These are phyloP conservation scores for Sinohyriopsis cumingii DNA, from an alignment of 2,888 invertebrate genomes.

Conservation along the genomic window DNA sequence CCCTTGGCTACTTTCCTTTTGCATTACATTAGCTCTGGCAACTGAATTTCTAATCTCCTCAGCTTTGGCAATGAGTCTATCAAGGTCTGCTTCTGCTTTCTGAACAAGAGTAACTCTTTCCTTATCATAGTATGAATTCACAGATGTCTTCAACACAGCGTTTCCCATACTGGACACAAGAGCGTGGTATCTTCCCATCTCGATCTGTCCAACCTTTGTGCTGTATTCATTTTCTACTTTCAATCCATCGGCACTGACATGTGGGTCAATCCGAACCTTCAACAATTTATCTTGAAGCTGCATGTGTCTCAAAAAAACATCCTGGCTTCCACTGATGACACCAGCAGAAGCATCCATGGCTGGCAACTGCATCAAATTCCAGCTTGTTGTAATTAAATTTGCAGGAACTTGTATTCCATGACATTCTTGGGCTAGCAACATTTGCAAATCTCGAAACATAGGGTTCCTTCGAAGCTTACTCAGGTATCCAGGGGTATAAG, in stretches of 20 bases:
- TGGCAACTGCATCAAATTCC: constrained; percentile 30
- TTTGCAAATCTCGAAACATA: constrained; percentile 55
- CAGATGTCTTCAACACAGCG: constrained; percentile 29
- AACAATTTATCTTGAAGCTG: constrained; percentile 44
- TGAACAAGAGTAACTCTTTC: constrained; percentile 35
- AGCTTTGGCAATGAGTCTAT: constrained; percentile 32
- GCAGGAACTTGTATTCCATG: constrained; percentile 52
- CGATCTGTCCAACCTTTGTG: too few relatives aligned
- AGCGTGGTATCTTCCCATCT: constrained; percentile 50
- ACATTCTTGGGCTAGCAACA: constrained; percentile 49
- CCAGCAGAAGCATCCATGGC: constrained; percentile 15
- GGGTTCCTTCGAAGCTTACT: constrained; percentile 50
- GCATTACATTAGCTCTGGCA: constrained; percentile 11
- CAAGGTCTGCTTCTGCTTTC: constrained; percentile 29
- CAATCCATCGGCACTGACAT: too few relatives aligned
- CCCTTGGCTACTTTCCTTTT: too few relatives aligned
- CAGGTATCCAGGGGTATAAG: constrained; percentile 36
- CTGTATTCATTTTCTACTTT: too few relatives aligned
- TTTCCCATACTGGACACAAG: constrained; percentile 39
- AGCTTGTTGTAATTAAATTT: constrained; percentile 49
- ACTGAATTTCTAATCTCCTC: constrained; percentile 23
- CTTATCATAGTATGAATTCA: constrained; percentile 49
- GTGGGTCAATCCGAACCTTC: constrained; percentile 34
- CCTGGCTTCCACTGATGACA: constrained; percentile 16
- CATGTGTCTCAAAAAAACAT: constrained; percentile 35